Base-by-base conservation (phyloP, 1,140 invertebrate genomes). In the Cydia fagiglandana region DNA sequence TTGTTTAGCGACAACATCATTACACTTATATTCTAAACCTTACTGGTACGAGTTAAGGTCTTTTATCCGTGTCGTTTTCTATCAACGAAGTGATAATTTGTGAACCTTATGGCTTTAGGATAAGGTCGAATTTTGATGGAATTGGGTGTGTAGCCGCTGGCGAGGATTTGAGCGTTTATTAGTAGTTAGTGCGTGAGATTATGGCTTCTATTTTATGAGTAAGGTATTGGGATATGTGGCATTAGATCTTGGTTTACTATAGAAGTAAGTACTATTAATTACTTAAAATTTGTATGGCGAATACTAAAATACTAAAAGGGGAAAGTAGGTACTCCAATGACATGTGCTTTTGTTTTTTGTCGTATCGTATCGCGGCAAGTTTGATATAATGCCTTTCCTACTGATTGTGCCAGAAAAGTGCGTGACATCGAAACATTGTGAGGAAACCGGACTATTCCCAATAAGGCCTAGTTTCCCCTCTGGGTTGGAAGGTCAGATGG, bases 111-210 rank as follows among this genome's bases (percentile, higher is more conserved):
- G 17, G 10, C 56, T 24, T 61, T 24, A 2, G 2, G 1, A 61
- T 61, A 20, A 24, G 20, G 56, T 56, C 7, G 1, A 17, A n/a
- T 61, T 2, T 61, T 17, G 15, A 2, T 12, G n/a, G 9, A 2
- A 5, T 24, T 61, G 12, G 6, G 50, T 47, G 12, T 1, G 13
- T 47, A 13, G 50, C 15, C 50, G 1, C 5, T 61, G n/a, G 56
- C n/a, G 17, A 61, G 17, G 56, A 61, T 61, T 61, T 17, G 17
- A 61, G 4, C 50, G 56, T 61, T 61, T 61, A 61, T 61, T 61
- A 20, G 56, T 24, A 61, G 56, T 61, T 61, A 61, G 56, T 24
- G 53, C 53, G 53, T 56, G 56, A 61, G 56, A 61, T 56, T 56
- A 24, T 24, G 17, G 56, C 56, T 61, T 61, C 56, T 61, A 20